Evolutionary conservation across 2,888 invertebrate genomes (phyloP).

Genomic region (Polydrusus tereticollis): DNA sequence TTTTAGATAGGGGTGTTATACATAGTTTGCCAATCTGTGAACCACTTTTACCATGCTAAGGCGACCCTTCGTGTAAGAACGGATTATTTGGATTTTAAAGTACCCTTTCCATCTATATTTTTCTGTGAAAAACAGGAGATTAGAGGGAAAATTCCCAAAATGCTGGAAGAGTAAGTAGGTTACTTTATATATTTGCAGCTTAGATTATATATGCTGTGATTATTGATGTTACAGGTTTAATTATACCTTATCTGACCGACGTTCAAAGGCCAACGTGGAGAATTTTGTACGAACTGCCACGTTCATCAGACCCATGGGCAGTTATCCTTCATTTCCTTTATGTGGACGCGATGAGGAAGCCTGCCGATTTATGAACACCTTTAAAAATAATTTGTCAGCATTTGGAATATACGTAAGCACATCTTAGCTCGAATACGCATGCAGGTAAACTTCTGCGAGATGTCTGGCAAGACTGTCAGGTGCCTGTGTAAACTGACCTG

Average conservation of each 20-base stretch:
- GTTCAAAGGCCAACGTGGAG: neutral
- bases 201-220: neutral
- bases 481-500: too few species aligned
- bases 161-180: conserved; percentile 22
- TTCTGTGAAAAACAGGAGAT: conserved; percentile 33
- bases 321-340: neutral
- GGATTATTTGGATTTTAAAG: conserved; percentile 25
- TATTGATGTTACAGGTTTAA: conserved; percentile 14
- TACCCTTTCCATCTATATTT: conserved; percentile 31
- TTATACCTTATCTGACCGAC: neutral
- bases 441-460: too few species aligned
- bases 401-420: conserved; percentile 14
- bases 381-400: conserved; percentile 12
- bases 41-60: neutral
- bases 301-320: conserved; percentile 17
- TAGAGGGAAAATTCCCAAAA: conserved; percentile 16
- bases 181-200: neutral
- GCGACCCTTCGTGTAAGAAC: conserved; percentile 25
- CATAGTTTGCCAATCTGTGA: conserved; percentile 1
- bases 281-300: neutral
- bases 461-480: too few species aligned
- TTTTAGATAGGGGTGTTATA: conserved; percentile 18
- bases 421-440: too few species aligned
- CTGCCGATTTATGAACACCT: conserved; percentile 11
- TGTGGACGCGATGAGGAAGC: conserved; percentile 5